Evolutionary conservation across 2,797 vertebrate species (phyloP), one percentile per base, ranked within the genome.

Genomic region (Fistularia commersonii): DNA sequence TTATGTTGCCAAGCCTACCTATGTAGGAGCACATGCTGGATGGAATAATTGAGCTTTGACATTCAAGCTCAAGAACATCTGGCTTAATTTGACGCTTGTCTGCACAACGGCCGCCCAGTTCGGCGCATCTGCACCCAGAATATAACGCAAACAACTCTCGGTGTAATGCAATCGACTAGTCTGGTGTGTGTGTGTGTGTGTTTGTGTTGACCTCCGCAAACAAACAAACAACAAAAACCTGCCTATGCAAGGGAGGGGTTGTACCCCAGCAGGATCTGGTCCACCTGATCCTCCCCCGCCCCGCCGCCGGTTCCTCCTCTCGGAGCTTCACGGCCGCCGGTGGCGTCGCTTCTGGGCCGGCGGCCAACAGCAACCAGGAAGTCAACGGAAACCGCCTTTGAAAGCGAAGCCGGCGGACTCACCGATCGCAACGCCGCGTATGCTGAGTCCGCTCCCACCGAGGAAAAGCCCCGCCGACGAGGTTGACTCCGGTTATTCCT

Each of bases 401-500:
- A 77, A 85, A 77, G 75, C 72, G 52, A 60, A 69, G 66, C 79
- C 59, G 73, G 63, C 80, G 76, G 80, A 86, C 69, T 77, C 70
- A 70, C 59, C 72, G 71, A 65, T 84, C 74, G 50, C 77, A 72
- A 55, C 70, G 78, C 79, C 66, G 72, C 79, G 74, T 81, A 77
- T 69, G 79, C 74, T 62, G 76, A 60, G 66, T 75, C 64, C 57
- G 65, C 72, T 77, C 64, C 80, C 68, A 51, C 64, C 36, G 78
- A 74, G 69, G 54, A 79, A 76, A 75, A 74, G 77, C 72, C 58
- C 48, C 61, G 77, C 60, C 79, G 79, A 82, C 79, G 74, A 80
- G 77, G 61, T 75, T 48, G 70, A 37, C 7, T 80, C 82, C 60
- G 49, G 62, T 74, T 81, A 65, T 81, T 76, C 68, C 66, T 80